phyloP scores from a whole-genome alignment of 2,113 vertebrate species.

The Engystomops pustulosus region DNA sequence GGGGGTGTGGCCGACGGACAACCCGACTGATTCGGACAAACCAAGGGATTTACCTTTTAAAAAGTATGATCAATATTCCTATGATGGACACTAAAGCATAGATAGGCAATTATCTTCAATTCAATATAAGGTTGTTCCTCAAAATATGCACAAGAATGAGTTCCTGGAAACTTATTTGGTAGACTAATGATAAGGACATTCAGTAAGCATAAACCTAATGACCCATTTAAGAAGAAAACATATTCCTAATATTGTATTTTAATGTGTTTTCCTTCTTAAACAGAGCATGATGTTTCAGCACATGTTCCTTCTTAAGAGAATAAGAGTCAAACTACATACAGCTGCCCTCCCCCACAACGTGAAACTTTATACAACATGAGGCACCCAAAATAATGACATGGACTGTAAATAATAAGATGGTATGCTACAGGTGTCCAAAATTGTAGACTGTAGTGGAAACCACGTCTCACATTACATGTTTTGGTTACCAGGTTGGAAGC shows the following conservation, averaged over 20 bases:
- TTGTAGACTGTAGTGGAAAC: not conserved
- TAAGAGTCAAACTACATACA: conserved; percentile 3
- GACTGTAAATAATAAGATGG: not conserved
- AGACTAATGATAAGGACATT: no score
- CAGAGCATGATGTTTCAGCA: not conserved
- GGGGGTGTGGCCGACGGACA: no score
- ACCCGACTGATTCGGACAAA: no score
- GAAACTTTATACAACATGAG: not conserved
- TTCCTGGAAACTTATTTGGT: no score
- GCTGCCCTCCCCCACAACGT: not conserved
- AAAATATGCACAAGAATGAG: no score
- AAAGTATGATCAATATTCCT: no score
- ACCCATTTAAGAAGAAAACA: no score
- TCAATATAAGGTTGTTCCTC: no score
- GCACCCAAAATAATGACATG: conserved; percentile 6
- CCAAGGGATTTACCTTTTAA: no score
- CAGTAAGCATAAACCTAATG: no score
- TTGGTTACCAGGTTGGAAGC: not conserved
- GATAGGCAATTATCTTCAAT: no score
- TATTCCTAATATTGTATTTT: not conserved
- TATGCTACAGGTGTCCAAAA: conserved; percentile 36
- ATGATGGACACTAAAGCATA: no score
- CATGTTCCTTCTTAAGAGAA: conserved; percentile 27
- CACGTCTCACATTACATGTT: not conserved
- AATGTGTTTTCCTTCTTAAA: not conserved